Evolutionary conservation across 2,888 invertebrate species (phyloP).

Genomic region (Apodemia mormo): DNA sequence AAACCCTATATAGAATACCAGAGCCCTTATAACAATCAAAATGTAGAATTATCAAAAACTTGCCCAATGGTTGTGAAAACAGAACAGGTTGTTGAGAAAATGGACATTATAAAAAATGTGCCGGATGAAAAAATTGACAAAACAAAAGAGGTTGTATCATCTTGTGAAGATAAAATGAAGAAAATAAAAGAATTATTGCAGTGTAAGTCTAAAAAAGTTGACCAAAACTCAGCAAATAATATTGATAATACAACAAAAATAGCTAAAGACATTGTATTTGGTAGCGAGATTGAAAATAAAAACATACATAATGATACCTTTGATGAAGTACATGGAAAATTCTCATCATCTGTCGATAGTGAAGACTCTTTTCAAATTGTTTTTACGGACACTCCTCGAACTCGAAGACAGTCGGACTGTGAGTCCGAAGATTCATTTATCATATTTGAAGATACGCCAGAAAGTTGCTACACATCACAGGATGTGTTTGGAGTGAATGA

Average conservation of each 20-base stretch:
- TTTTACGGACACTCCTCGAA: conserved; percentile 53
- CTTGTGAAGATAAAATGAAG: conserved; percentile 67
- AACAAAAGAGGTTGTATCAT: conserved; percentile 43
- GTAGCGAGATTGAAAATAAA: conserved; percentile 47
- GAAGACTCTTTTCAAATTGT: conserved; percentile 76
- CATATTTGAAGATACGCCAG: conserved; percentile 70
- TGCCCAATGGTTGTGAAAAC: conserved; percentile 52
- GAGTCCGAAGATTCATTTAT: conserved; percentile 84
- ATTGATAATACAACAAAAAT: conserved; percentile 33
- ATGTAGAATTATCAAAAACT: conserved; percentile 46
- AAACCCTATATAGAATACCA: conserved; percentile 51
- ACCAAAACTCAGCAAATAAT: not conserved
- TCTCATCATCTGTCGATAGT: conserved; percentile 57
- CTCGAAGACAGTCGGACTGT: conserved; percentile 66
- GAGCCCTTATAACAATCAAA: conserved; percentile 48
- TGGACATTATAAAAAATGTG: conserved; percentile 40
- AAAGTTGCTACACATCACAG: conserved; percentile 64
- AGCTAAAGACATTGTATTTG: conserved; percentile 45
- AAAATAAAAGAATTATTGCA: conserved; percentile 58
- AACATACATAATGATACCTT: conserved; percentile 48
- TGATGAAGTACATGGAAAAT: conserved; percentile 65
- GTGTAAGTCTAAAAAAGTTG: conserved; percentile 27
- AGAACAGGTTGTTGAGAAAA: conserved; percentile 44
- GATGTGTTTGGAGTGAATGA: conserved; percentile 60
- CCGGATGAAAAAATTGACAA: conserved; percentile 26